Evolutionary conservation across 1,140 invertebrate species (phyloP), one percentile per base, ranked within the genome.

Genomic region (Latrodectus geometricus): DNA sequence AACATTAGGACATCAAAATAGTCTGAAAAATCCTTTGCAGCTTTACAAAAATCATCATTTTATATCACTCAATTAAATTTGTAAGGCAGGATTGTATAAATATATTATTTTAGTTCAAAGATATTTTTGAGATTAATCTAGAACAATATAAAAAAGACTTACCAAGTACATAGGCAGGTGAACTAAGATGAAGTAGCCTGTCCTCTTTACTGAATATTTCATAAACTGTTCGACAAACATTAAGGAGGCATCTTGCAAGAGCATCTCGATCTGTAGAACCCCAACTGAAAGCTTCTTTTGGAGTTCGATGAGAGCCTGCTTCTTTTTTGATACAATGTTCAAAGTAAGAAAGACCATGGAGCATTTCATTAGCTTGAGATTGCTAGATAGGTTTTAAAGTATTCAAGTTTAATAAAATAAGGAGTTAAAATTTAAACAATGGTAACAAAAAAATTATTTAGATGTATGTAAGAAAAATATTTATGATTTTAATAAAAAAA

Each of bases 141-240:
- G 1, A 35, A 35, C 1, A 35, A 35, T 35, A 35, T 5, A 35
- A 35, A 35, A 9, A 20, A 52, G 4, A 73, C 56, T 89, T 88
- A 90, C 93, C 93, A 35, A 94, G 88, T 65, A 94, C 93, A 89
- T 94, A 94, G 48, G 90, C 90, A 14, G 93, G 93, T 14, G 93
- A 91, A 65, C 90, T 89, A 0, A 94, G 89, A 87, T 90, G 90
- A n/a, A 94, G 88, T 5, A 90, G 56, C 54, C 89, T 88, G 14
- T 89, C 83, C 79, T 90, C 89, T 65, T 88, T 74, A 14, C n/a
- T 88, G 11, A 92, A 84, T 20, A 92, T 75, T 23, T 89, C 89
- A 75, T 87, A 88, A 9, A 88, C 90, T 72, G 89, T 77, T 17
- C 83, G 61, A 76, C 90, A 91, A 3, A 91, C 68, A 20, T 65